These are phyloP conservation scores for Moxostoma hubbsi DNA, from an alignment of 2,797 vertebrate genomes.

Conservation along the genomic window DNA sequence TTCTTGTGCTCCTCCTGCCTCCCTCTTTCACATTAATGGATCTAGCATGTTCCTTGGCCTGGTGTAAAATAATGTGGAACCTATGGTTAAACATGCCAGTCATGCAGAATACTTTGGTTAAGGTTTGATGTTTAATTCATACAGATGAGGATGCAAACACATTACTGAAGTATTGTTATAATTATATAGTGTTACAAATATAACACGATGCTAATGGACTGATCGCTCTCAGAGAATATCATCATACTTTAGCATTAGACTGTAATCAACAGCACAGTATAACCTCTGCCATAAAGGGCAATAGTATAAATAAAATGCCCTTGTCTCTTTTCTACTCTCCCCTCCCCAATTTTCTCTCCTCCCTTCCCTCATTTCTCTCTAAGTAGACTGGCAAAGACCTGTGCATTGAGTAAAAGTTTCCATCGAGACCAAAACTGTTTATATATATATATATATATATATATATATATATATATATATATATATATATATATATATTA, in stretches of 20 bases:
- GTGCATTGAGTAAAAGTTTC: constrained; percentile 72
- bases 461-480: too few species aligned
- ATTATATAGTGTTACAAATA: neutral
- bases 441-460: too few species aligned
- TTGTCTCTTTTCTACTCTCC: neutral
- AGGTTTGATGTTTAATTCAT: constrained; percentile 14
- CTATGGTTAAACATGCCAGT: constrained; percentile 46
- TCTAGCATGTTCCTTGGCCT: constrained; percentile 63
- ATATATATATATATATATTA: too few species aligned
- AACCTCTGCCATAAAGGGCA: neutral
- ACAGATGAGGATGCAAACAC: neutral
- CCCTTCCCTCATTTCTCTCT: constrained; percentile 40
- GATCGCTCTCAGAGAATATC: neutral
- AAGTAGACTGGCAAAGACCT: constrained; percentile 56
- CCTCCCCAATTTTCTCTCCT: constrained; percentile 28
- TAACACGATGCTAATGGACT: neutral
- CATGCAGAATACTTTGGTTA: constrained; percentile 3
- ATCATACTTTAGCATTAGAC: neutral
- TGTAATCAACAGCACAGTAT: neutral
- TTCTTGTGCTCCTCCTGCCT: constrained; percentile 21
- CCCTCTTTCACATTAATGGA: constrained; percentile 60
- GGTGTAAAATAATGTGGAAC: constrained; percentile 49
- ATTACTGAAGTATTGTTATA: neutral
- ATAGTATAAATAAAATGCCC: constrained; percentile 24
- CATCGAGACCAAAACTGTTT: constrained; percentile 69